Evolutionary conservation across 2,113 vertebrate species (phyloP).

Genomic region (Charadrius vociferus): DNA sequence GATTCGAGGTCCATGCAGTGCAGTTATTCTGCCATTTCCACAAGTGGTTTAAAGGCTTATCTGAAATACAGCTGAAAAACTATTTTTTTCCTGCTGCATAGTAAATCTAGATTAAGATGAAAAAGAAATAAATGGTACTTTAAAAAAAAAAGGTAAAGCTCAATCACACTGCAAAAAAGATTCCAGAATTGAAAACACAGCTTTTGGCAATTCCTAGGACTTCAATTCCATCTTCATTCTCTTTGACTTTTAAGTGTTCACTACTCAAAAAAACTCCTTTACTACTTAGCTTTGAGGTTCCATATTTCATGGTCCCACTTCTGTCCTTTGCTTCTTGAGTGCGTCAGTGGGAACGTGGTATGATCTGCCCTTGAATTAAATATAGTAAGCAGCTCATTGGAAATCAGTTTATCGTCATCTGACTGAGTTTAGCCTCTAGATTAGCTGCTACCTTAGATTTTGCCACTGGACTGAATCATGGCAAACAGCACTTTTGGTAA

Average conservation of each 20-base stretch:
- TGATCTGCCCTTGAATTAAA: neutral
- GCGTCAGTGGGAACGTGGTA: neutral
- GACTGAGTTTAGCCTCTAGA: neutral
- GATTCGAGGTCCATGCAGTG: neutral
- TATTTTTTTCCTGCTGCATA: neutral
- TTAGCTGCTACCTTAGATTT: neutral
- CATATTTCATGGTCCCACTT: neutral
- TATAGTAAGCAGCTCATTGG: neutral
- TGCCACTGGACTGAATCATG: neutral
- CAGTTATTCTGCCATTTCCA: neutral
- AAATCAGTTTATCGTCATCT: neutral
- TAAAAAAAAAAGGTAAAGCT: neutral
- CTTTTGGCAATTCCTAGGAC: neutral
- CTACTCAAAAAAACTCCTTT: neutral
- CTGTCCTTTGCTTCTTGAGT: neutral
- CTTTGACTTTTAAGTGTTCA: neutral
- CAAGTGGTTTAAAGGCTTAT: constrained; percentile 3
- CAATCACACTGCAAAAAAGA: neutral
- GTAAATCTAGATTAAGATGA: constrained; percentile 6
- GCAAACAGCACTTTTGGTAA: neutral
- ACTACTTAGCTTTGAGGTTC: neutral
- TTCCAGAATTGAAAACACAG: neutral
- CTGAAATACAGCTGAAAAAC: constrained; percentile 1
- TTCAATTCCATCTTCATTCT: neutral
- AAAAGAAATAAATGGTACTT: neutral